Evolutionary conservation across 2,113 vertebrate species (phyloP).

Genomic region (Lamprotornis superbus): DNA sequence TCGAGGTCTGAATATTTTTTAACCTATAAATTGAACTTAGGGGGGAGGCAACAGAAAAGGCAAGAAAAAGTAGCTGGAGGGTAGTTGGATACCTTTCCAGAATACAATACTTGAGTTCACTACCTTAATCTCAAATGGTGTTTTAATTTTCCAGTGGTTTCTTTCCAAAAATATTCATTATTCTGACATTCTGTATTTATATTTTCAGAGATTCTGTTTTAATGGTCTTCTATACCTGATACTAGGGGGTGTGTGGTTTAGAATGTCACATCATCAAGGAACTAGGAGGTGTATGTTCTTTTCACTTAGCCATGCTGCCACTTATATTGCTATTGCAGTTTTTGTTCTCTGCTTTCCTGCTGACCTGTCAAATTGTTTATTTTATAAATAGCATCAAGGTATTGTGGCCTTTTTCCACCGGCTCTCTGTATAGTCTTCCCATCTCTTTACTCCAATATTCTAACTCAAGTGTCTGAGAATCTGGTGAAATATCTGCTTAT

Average conservation of each 20-base stretch:
- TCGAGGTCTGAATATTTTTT: not conserved
- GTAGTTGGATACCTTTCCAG: not conserved
- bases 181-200: not conserved
- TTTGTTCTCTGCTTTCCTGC: not conserved
- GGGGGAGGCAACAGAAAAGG: not conserved
- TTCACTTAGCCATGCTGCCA: not conserved
- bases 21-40: not conserved
- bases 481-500: not conserved
- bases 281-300: not conserved
- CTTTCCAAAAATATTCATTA: not conserved
- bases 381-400: not conserved
- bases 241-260: not conserved
- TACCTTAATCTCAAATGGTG: not conserved
- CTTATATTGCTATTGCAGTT: not conserved
- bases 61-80: not conserved
- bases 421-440: not conserved
- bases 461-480: not conserved
- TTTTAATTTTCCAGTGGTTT: not conserved
- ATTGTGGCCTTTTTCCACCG: not conserved
- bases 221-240: not conserved
- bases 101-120: not conserved
- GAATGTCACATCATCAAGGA: not conserved
- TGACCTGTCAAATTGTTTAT: not conserved
- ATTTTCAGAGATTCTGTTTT: not conserved
- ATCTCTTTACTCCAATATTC: not conserved